Conservation (phyloP, 2,797 vertebrate species). For the Discoglossus pictus region DNA sequence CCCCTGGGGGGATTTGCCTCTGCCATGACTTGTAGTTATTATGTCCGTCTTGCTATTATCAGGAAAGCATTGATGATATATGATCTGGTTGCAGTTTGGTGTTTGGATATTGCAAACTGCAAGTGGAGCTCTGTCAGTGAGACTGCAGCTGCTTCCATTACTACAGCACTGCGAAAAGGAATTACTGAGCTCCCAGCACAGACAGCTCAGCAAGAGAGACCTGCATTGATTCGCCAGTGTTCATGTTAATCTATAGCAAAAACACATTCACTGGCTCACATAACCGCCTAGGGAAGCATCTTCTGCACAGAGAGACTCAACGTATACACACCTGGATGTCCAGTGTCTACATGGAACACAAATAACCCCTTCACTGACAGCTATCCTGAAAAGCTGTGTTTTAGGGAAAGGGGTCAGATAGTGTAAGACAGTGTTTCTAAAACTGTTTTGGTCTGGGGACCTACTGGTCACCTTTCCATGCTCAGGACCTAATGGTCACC, state of each 20-base stretch:
- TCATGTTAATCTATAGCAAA: slow-evolving; percentile 59
- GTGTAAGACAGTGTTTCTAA: no score
- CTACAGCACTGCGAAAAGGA: slow-evolving; percentile 49
- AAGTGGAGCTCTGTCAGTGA: slow-evolving; percentile 31
- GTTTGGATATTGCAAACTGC: slow-evolving; percentile 52
- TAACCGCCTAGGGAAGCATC: slow-evolving; percentile 19
- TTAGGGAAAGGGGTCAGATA: no score
- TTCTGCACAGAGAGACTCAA: slow-evolving; percentile 10
- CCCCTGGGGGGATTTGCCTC: slow-evolving; percentile 74
- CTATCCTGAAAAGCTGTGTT: neutral
- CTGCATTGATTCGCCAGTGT: slow-evolving; percentile 50
- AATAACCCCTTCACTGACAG: slow-evolving; percentile 22
- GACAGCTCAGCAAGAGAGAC: slow-evolving; percentile 55
- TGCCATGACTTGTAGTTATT: slow-evolving; percentile 65
- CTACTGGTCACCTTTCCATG: no score
- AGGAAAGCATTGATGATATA: slow-evolving; percentile 56
- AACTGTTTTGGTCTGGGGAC: no score
- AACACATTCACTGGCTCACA: slow-evolving; percentile 54
- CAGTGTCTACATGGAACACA: neutral
- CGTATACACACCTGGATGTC: slow-evolving; percentile 32
- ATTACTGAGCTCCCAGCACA: slow-evolving; percentile 28
- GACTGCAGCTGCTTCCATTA: slow-evolving; percentile 51
- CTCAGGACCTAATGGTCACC: no score
- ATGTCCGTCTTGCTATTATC: slow-evolving; percentile 54
- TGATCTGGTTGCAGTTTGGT: slow-evolving; percentile 54